Conservation (phyloP, 2,888 invertebrate species). For the Drosophila mulleri region DNA sequence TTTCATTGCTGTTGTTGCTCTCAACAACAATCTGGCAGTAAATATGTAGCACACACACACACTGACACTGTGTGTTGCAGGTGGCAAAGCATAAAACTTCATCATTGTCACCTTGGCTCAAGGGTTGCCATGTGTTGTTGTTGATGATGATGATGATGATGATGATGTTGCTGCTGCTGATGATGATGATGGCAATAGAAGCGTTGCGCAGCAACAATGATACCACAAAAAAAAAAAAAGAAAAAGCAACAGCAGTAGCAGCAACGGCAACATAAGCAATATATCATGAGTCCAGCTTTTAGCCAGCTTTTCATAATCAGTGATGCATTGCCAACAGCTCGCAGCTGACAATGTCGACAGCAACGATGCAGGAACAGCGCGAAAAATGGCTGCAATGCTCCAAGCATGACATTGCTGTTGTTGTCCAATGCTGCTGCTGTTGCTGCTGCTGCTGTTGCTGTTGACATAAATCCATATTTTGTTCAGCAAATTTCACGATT, state of each 20-base stretch:
- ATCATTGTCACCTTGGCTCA: conserved; percentile 76
- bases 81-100: conserved; percentile 81
- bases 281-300: conserved; percentile 80
- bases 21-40: conserved; percentile 50
- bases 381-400: conserved; percentile 68
- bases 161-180: conserved; percentile 26
- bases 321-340: conserved; percentile 80
- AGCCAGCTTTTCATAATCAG: conserved; percentile 81
- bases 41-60: conserved; percentile 26
- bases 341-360: conserved; percentile 67
- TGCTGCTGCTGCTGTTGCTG: conserved; percentile 26
- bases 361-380: conserved; percentile 55
- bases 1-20: conserved; percentile 65
- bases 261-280: conserved; percentile 61
- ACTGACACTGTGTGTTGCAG: conserved; percentile 46
- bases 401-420: conserved; percentile 48
- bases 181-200: conserved; percentile 66
- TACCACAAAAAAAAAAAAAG: conserved; percentile 60
- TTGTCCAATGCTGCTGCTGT: conserved; percentile 5
- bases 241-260: conserved; percentile 53
- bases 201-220: conserved; percentile 64
- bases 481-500: conserved; percentile 74
- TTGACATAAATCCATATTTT: conserved; percentile 81
- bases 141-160: conserved; percentile 27
- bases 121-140: conserved; percentile 55